A percentile compares a stretch with the other conserved stretches of the same genome.
Conservation (phyloP, 2,888 invertebrate genomes). For the Dasysyrphus tricinctus region DNA sequence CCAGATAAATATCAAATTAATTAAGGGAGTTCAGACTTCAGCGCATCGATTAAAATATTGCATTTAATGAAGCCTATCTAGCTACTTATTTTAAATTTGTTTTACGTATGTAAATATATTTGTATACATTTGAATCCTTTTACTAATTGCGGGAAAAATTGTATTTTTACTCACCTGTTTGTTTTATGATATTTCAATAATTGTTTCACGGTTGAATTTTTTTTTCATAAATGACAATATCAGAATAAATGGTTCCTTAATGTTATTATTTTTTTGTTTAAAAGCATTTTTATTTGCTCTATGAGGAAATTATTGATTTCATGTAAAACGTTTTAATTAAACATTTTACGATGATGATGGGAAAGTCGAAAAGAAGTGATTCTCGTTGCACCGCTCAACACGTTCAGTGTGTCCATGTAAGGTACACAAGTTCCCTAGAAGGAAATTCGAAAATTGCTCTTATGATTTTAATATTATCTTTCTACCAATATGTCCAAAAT, state of each 20-base stretch:
- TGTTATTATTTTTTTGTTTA: neutral
- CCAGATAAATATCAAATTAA: constrained; percentile 4
- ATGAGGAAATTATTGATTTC: neutral
- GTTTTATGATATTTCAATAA: neutral
- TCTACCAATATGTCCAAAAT: no score
- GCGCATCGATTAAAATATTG: neutral
- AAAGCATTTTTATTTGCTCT: neutral
- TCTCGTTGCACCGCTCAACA: no score
- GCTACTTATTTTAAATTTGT: neutral
- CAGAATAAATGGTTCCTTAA: neutral
- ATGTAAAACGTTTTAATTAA: no score
- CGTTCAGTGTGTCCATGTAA: no score
- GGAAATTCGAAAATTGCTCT: no score
- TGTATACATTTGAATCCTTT: neutral
- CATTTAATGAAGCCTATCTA: neutral
- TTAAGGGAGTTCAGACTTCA: neutral
- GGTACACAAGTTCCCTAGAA: no score
- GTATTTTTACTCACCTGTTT: neutral
- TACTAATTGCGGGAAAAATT: neutral
- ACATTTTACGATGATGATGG: no score
- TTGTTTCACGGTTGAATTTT: neutral
- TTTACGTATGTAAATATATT: neutral
- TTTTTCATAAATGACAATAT: neutral
- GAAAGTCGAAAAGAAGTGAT: no score
- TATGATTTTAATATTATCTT: no score